Conservation (phyloP, 2,113 vertebrate species). For the Psilopogon haemacephalus region DNA sequence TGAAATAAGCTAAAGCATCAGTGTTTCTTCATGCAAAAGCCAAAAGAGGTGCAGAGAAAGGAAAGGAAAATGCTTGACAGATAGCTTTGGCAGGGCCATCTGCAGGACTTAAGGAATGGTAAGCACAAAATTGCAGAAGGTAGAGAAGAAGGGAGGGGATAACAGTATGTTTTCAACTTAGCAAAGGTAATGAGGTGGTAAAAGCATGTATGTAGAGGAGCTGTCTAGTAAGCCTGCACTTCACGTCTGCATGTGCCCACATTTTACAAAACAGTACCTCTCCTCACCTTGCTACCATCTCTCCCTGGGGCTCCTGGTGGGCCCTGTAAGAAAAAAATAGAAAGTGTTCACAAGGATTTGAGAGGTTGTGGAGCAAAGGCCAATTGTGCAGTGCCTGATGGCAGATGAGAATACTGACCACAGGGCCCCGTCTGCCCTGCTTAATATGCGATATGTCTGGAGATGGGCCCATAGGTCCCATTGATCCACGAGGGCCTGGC, state of each 20-base stretch:
- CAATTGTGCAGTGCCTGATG: not conserved
- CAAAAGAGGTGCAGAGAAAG: not conserved
- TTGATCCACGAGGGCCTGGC: conserved; percentile 89
- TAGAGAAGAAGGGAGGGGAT: not conserved
- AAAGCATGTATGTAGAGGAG: not conserved
- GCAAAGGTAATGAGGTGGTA: not conserved
- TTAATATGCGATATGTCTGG: conserved; percentile 93
- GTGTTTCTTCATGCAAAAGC: not conserved
- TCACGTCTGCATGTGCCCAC: not conserved
- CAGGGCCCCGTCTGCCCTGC: conserved; percentile 89
- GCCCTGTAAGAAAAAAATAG: conserved; percentile 79
- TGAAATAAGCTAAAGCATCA: not conserved
- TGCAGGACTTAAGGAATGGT: not conserved
- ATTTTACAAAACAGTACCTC: not conserved
- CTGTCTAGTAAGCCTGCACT: not conserved
- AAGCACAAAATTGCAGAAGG: not conserved
- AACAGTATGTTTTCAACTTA: not conserved
- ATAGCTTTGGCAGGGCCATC: not conserved
- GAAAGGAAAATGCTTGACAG: not conserved
- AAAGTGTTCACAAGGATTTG: not conserved
- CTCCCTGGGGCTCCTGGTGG: conserved; percentile 88
- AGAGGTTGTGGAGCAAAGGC: not conserved
- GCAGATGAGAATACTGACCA: conserved; percentile 82
- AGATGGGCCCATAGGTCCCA: conserved; percentile 94
- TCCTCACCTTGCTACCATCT: conserved; percentile 88